Base-by-base conservation (phyloP, 2,797 vertebrate genomes). In the Parauchenoglanis ngamensis region DNA sequence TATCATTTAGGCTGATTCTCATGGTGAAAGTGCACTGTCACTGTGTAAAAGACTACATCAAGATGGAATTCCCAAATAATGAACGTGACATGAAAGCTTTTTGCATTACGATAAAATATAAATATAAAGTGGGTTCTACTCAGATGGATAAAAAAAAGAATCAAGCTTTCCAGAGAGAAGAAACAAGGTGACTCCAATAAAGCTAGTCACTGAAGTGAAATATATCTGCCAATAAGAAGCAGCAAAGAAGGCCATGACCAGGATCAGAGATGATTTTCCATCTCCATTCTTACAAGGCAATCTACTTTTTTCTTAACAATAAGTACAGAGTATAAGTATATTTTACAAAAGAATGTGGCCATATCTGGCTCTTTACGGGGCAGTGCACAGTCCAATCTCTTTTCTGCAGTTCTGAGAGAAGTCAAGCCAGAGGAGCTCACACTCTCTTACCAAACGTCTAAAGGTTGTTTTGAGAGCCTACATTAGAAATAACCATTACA, bases 401-500 rank as follows among this genome's bases (percentile, higher is more conserved):
- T 67, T 49, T 78, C 49, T 17, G 61, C 35, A 70, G 35, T 78
- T 85, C 59, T 59, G 59, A 83, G 72, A 82, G 44, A 72, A 68
- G 59, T 80, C 12, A 23, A 80, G 75, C 46, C 25, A 82, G 65
- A 40, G 56, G 28, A 85, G 76, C 23, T 46, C 54, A 73, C 56
- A 4, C 31, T 85, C 77, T 35, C 56, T 31, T 78, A 7, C 65
- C 67, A 19, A 82, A 54, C 21, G 44, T 84, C 28, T 78, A 72
- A 88, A 86, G 54, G 65, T 72, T 86, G 63, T 75, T 77, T 54
- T 63, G 63, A 79, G 88, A 86, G 1, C 80, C 63, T 73, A 25
- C 84, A 84, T 88, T 79, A 84, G 35, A 88, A 88, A 86, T 78
- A 83, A 82, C 68, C 56, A 44, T 72, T 79, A 78, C 61, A 78